Evolutionary conservation across 30 jellyfish, hydroid and myxozoan species (phyloP).

Genomic region (Pseudorhiza aurosa): DNA sequence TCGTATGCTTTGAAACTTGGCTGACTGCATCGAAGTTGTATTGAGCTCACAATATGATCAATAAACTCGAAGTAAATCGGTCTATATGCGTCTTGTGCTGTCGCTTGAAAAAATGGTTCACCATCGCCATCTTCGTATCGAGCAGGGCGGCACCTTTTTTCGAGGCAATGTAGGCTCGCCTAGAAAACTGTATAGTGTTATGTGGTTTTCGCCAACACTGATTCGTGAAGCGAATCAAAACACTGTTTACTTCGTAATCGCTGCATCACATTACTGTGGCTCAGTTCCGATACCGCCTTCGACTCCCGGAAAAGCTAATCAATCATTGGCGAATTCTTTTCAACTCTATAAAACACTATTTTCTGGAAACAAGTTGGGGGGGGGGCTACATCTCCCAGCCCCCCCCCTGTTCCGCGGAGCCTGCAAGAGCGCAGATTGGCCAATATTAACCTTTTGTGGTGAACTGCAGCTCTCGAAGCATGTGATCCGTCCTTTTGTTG

Average conservation of each 20-base stretch:
- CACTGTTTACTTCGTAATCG: slow-evolving; percentile 6
- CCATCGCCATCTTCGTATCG: slow-evolving; percentile 41
- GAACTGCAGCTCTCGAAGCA: no score
- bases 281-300: no score
- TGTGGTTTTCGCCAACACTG: slow-evolving; percentile 13
- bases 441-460: no score
- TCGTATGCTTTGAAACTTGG: slow-evolving; percentile 56
- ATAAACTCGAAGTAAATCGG: slow-evolving; percentile 8
- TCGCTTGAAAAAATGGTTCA: neutral
- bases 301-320: no score
- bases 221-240: slow-evolving; percentile 7
- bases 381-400: no score
- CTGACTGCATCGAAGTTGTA: neutral
- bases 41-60: neutral
- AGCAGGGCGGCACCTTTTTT: slow-evolving; percentile 19
- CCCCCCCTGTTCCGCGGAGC: no score
- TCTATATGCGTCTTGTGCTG: slow-evolving; percentile 22
- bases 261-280: no score
- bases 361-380: no score
- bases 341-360: no score
- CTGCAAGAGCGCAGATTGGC: no score
- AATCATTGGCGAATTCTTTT: no score
- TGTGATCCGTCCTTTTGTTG: no score
- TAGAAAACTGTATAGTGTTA: slow-evolving; percentile 12
- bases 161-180: slow-evolving; percentile 32